phyloP scores from a whole-genome alignment of 1,140 invertebrate genomes.

The Aphelinus atriplicis region DNA sequence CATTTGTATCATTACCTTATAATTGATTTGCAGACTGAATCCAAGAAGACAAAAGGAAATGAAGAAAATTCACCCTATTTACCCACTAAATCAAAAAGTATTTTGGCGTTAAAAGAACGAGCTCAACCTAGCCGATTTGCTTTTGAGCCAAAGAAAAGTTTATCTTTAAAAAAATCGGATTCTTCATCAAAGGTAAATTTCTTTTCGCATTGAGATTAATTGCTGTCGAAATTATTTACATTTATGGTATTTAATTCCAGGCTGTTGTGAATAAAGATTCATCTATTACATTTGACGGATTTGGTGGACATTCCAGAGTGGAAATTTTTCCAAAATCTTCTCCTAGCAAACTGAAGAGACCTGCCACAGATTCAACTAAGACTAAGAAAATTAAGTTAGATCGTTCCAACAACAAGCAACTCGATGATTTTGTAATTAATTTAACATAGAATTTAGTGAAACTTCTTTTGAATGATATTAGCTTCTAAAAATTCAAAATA shows the following conservation, averaged over 20 bases:
- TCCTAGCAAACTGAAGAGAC: conserved; percentile 35
- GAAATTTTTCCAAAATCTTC: conserved; percentile 49
- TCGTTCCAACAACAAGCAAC: conserved; percentile 31
- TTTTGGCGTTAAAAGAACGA: conserved; percentile 30
- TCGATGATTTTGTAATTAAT: conserved; percentile 40
- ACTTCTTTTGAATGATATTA: conserved; percentile 25
- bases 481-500: conserved; percentile 6
- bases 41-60: conserved; percentile 35
- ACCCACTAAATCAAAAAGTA: conserved; percentile 42
- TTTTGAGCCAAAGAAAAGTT: neutral
- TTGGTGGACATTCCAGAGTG: conserved; percentile 55
- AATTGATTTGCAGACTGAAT: conserved; percentile 13
- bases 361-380: conserved; percentile 21
- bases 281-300: conserved; percentile 51
- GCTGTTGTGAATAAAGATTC: conserved; percentile 1
- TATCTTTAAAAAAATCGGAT: conserved; percentile 23
- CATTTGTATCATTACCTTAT: neutral
- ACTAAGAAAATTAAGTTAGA: conserved; percentile 42
- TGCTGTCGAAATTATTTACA: neutral
- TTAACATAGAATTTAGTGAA: conserved; percentile 29
- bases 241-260: neutral
- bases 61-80: conserved; percentile 43
- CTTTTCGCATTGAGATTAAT: neutral
- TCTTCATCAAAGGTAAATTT: conserved; percentile 6
- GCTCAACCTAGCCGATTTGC: neutral